Percentiles rank a stretch among this genome's conserved stretches.
phyloP scores from a whole-genome alignment of 1,140 invertebrate genomes.

The Globodera rostochiensis region DNA sequence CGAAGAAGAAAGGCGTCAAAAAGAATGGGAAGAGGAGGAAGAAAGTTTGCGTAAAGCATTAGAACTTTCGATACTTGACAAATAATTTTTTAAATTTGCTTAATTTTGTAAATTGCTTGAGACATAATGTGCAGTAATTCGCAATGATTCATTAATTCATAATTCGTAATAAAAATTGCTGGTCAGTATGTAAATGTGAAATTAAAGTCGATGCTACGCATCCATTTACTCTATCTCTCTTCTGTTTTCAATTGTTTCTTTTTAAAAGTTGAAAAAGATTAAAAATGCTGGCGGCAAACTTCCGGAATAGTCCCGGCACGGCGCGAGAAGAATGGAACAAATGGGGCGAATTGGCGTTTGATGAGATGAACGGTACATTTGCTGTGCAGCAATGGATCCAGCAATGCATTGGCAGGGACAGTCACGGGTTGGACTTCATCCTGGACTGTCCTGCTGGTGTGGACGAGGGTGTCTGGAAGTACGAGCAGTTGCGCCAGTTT shows the following conservation, averaged over 20 bases:
- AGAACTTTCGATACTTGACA: constrained; percentile 37
- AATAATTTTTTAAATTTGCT: neutral
- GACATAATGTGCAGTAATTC: too few relatives aligned
- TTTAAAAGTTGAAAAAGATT: too few relatives aligned
- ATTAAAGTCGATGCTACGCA: too few relatives aligned
- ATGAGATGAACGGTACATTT: constrained; percentile 98
- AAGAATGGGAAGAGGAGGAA: constrained; percentile 34
- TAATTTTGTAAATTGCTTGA: too few relatives aligned
- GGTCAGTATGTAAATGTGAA: too few relatives aligned
- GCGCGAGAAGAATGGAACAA: constrained; percentile 81
- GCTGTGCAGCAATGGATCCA: constrained; percentile 99
- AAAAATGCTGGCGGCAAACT: neutral
- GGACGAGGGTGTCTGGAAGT: constrained; percentile 99
- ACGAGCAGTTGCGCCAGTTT: constrained; percentile 86
- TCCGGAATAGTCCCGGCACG: constrained; percentile 33
- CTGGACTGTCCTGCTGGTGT: constrained; percentile 92
- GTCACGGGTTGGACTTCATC: constrained; percentile 89
- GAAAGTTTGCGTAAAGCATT: constrained; percentile 24
- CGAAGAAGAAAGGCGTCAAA: constrained; percentile 24
- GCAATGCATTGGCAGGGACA: constrained; percentile 90
- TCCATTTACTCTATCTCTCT: too few relatives aligned
- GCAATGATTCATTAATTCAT: too few relatives aligned
- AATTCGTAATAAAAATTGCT: too few relatives aligned
- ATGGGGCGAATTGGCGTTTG: constrained; percentile 96
- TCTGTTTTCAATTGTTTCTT: too few relatives aligned